Base-by-base conservation (phyloP, 2,113 vertebrate species). In the Thunnus thynnus region DNA sequence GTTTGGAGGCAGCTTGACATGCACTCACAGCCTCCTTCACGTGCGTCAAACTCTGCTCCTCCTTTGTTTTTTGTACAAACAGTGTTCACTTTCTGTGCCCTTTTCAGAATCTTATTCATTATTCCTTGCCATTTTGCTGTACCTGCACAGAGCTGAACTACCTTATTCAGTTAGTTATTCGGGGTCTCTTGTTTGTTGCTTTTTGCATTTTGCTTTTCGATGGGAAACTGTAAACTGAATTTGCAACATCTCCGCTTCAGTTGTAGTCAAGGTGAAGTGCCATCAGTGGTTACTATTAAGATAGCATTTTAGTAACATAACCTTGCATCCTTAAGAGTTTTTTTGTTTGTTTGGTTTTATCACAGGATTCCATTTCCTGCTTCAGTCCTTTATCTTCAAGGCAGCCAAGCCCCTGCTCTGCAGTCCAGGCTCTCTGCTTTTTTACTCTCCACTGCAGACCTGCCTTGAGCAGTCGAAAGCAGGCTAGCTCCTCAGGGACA, bases 401-500 rank as follows among this genome's bases (percentile, higher is more conserved):
- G 20, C 62, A 78, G 69, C 60, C 80, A 70, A 75, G 44, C 55
- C 55, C 60, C 27, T 63, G n/a, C 36, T 91, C 80, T 85, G 78
- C 84, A 82, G 75, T 71, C 72, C 80, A 65, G 72, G 69, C 76
- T 70, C 58, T 72, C 68, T 82, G 69, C 85, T 86, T 87, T 22
- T 86, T 75, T 80, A 58, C 79, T 87, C 68, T 70, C 13, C 74
- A 72, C 78, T 72, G 82, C 76, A 80, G 76, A 86, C 80, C 78
- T 50, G 84, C 89, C 88, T 88, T 69, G 44, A 89, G 88, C 83
- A 82, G 82, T 76, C 3, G 86, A 93, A 95, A 94, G 82, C 89
- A 92, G 93, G 90, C 86, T 90, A 91, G 89, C 82, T 94, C 93
- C 88, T 93, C 81, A 30, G 93, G 88, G 93, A 90, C 56, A 1